These are phyloP conservation scores for Ardeotis arabs DNA, from an alignment of 2,113 vertebrate genomes.

Conservation along the genomic window DNA sequence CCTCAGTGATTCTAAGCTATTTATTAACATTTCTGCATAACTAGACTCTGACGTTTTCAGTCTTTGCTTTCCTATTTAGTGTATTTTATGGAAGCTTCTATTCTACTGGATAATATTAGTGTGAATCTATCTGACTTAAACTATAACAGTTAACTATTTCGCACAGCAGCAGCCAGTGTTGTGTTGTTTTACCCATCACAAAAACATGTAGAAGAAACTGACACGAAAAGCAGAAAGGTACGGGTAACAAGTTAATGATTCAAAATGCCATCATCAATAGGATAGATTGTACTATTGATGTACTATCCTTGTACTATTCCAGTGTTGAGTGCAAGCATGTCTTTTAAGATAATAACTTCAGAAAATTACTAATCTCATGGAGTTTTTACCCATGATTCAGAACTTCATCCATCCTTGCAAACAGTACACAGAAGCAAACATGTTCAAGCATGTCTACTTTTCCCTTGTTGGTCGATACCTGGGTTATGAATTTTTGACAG, in stretches of 20 bases:
- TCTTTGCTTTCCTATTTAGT: background rate
- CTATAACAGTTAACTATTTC: background rate
- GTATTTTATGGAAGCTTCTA: background rate
- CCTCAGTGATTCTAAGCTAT: background rate
- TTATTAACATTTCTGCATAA: background rate
- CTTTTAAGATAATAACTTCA: background rate
- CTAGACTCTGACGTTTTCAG: background rate
- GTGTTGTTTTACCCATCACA: background rate
- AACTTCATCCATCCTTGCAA: background rate
- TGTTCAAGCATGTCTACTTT: background rate
- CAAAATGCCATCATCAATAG: background rate
- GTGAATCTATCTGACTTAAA: background rate
- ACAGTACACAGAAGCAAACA: background rate
- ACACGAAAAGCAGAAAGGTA: background rate
- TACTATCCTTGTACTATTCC: background rate
- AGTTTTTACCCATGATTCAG: background rate
- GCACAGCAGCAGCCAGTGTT: background rate
- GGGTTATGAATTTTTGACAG: background rate
- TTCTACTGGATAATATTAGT: background rate
- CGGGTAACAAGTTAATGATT: background rate
- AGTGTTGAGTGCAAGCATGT: background rate
- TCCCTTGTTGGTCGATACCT: background rate
- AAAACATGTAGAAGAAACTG: background rate
- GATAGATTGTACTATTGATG: background rate
- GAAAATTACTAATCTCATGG: background rate